Evolutionary conservation across 2,888 invertebrate genomes (phyloP).

Genomic region (Cyclophora punctaria): DNA sequence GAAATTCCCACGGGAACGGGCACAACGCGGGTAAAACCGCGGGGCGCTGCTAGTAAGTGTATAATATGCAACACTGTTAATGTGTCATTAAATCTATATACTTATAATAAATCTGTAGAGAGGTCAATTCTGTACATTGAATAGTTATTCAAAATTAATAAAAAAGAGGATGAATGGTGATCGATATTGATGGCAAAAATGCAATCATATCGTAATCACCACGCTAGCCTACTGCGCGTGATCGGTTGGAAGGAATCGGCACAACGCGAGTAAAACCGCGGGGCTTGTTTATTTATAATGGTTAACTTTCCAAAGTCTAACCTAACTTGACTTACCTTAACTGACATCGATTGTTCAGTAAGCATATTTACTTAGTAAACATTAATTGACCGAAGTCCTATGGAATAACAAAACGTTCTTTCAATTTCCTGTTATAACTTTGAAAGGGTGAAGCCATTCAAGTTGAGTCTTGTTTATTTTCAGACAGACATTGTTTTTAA

Average conservation of each 20-base stretch:
- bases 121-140: too few relatives aligned
- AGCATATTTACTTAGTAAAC: constrained; percentile 37
- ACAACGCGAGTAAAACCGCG: background rate
- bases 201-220: too few relatives aligned
- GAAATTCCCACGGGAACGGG: too few relatives aligned
- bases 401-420: constrained; percentile 22
- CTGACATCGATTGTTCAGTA: constrained; percentile 16
- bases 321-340: background rate
- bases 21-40: too few relatives aligned
- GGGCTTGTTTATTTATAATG: background rate
- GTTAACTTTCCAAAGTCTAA: background rate
- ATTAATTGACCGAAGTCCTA: constrained; percentile 26
- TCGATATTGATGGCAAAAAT: too few relatives aligned
- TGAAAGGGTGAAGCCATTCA: constrained; percentile 1
- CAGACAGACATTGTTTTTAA: background rate
- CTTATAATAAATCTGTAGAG: too few relatives aligned
- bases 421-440: constrained; percentile 19
- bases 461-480: background rate
- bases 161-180: background rate
- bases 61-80: too few relatives aligned
- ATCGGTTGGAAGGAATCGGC: too few relatives aligned
- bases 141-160: background rate
- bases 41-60: too few relatives aligned
- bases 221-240: too few relatives aligned
- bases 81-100: too few relatives aligned